A percentile compares a stretch with the other conserved stretches of the same genome.
phyloP scores from a whole-genome alignment of 2,888 invertebrate species.

The Chymomyza fuscimana region DNA sequence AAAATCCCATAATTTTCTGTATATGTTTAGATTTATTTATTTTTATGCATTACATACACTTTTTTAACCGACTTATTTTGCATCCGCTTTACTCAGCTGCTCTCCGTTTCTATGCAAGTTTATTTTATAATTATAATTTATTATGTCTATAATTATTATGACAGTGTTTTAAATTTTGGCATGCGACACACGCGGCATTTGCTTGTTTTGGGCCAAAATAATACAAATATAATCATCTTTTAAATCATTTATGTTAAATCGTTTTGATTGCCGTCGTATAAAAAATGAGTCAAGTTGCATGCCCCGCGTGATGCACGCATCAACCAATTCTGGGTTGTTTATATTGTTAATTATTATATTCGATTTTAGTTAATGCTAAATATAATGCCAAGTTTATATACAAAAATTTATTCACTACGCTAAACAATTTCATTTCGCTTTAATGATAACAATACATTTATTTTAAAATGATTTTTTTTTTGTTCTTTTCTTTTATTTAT shows the following conservation, averaged over 20 bases:
- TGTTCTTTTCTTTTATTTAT: conserved; percentile 42
- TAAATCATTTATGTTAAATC: conserved; percentile 53
- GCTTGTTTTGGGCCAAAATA: conserved; percentile 10
- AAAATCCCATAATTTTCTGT: conserved; percentile 47
- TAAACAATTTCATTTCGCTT: conserved; percentile 71
- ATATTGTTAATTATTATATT: conserved; percentile 35
- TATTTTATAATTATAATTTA: conserved; percentile 46
- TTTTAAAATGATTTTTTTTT: conserved; percentile 49
- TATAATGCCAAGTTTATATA: conserved; percentile 68
- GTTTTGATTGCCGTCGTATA: conserved; percentile 58
- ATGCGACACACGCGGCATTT: conserved; percentile 44
- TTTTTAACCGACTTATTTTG: conserved; percentile 52
- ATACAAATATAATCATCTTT: conserved; percentile 22
- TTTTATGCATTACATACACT: conserved; percentile 58
- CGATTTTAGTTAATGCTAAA: conserved; percentile 65
- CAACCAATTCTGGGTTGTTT: conserved; percentile 16
- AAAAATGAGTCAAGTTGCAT: not conserved
- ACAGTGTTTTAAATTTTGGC: conserved; percentile 49
- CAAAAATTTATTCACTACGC: conserved; percentile 75
- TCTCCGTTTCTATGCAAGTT: conserved; percentile 31
- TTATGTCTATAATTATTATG: conserved; percentile 57
- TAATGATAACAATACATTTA: conserved; percentile 66
- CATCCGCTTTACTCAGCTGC: conserved; percentile 66
- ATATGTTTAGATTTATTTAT: conserved; percentile 52
- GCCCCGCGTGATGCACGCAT: conserved; percentile 13